Conservation (phyloP, 2,888 invertebrate species). For the Harpagoxenus sublaevis region DNA sequence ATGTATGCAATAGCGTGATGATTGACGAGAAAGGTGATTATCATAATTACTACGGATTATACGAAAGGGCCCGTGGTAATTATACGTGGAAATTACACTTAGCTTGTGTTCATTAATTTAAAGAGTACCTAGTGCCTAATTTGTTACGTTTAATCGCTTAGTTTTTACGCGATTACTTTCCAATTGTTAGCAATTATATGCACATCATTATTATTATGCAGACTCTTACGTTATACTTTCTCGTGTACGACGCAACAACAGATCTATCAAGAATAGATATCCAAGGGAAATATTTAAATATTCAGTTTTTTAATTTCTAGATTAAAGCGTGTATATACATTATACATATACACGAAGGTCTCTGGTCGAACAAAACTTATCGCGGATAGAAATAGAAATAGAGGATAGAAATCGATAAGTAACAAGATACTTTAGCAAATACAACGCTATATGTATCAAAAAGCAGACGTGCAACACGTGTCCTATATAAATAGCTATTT, state of each 20-base stretch:
- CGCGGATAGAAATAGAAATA: background rate
- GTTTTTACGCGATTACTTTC: conserved; percentile 5
- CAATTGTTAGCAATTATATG: background rate
- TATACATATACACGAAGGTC: background rate
- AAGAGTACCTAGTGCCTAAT: conserved; percentile 10
- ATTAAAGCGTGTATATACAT: background rate
- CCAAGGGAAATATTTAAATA: background rate
- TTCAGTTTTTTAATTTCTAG: background rate
- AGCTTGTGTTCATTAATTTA: conserved; percentile 25
- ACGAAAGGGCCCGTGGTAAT: conserved; percentile 6
- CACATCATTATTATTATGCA: background rate
- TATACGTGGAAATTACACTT: conserved; percentile 23
- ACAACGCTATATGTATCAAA: background rate
- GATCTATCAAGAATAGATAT: background rate
- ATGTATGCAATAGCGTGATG: conserved; percentile 4
- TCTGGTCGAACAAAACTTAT: background rate
- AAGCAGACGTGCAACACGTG: background rate
- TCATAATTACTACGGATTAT: conserved; percentile 32
- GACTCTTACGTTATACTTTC: background rate
- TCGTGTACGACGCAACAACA: background rate
- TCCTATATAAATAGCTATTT: background rate
- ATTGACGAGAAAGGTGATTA: conserved; percentile 30
- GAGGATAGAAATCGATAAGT: background rate
- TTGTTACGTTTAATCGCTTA: conserved; percentile 32
- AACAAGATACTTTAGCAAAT: background rate